Evolutionary conservation across 1,140 invertebrate species (phyloP).

Genomic region (Drosophila lacertosa): DNA sequence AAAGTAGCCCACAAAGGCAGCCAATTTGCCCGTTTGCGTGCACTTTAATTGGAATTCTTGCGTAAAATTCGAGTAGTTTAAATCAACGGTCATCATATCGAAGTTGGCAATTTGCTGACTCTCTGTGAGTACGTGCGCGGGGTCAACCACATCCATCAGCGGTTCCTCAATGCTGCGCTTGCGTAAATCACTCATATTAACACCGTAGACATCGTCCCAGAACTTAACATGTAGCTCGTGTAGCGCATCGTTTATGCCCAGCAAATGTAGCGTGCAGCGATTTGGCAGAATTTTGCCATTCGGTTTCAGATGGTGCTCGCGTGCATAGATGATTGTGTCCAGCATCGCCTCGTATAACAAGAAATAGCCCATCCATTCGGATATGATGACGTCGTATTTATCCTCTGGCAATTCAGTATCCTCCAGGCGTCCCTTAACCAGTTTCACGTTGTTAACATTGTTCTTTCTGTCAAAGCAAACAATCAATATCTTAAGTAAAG

Average conservation of each 20-base stretch:
- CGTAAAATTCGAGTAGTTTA: slow-evolving; percentile 92
- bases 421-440: slow-evolving; percentile 93
- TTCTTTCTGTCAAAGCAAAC: slow-evolving; percentile 87
- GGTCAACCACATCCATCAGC: slow-evolving; percentile 92
- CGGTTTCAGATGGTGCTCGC: slow-evolving; percentile 93
- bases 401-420: slow-evolving; percentile 91
- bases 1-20: slow-evolving; percentile 96
- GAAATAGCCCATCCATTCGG: slow-evolving; percentile 99
- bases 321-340: slow-evolving; percentile 95
- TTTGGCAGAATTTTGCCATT: slow-evolving; percentile 93
- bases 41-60: slow-evolving; percentile 91
- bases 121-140: slow-evolving; percentile 91
- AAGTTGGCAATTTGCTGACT: slow-evolving; percentile 88
- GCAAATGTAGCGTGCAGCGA: slow-evolving; percentile 93
- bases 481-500: too few relatives aligned
- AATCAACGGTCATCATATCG: slow-evolving; percentile 92
- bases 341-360: slow-evolving; percentile 99
- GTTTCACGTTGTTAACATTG: slow-evolving; percentile 87
- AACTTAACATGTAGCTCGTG: slow-evolving; percentile 91
- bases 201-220: slow-evolving; percentile 99
- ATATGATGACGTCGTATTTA: slow-evolving; percentile 98
- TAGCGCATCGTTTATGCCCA: slow-evolving; percentile 93
- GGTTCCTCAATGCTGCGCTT: slow-evolving; percentile 95
- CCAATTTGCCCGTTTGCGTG: slow-evolving; percentile 89
- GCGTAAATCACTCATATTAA: slow-evolving; percentile 98